These are phyloP conservation scores for Acrocephalus arundinaceus DNA, from an alignment of 2,113 vertebrate genomes.

Conservation along the genomic window DNA sequence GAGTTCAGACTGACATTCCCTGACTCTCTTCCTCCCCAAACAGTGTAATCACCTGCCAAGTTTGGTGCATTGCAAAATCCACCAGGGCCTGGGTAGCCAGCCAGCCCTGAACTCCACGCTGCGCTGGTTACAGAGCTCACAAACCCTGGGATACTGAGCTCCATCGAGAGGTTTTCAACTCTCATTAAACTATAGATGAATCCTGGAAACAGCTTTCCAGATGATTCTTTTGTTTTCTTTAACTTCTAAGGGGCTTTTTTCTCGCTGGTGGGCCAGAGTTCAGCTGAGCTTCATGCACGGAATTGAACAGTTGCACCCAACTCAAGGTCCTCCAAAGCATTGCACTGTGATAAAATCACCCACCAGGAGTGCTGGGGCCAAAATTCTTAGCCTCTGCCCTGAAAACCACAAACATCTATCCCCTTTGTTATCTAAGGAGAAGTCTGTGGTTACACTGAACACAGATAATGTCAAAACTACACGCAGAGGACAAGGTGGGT, in stretches of 20 bases:
- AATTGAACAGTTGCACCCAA: neutral
- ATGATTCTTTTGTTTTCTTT: neutral
- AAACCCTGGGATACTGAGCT: neutral
- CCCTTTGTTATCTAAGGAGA: neutral
- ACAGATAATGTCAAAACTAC: neutral
- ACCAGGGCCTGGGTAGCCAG: neutral
- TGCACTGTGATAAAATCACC: neutral
- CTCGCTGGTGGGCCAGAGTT: neutral
- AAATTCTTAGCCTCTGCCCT: neutral
- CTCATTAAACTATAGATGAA: neutral
- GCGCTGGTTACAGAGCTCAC: neutral
- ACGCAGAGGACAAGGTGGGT: neutral
- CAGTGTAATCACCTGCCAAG: neutral
- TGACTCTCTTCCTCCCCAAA: neutral
- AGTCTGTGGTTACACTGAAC: neutral
- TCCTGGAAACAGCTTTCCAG: neutral
- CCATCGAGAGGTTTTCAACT: neutral
- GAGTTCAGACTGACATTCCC: slow-evolving; percentile 17
- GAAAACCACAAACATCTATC: neutral
- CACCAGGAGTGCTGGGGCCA: neutral
- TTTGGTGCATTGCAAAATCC: slow-evolving; percentile 24
- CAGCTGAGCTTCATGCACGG: neutral
- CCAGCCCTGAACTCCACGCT: neutral
- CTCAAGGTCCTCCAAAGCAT: neutral
- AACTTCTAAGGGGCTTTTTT: neutral